Conservation (phyloP, 2,888 invertebrate species). For the Epinotia demarniana region DNA sequence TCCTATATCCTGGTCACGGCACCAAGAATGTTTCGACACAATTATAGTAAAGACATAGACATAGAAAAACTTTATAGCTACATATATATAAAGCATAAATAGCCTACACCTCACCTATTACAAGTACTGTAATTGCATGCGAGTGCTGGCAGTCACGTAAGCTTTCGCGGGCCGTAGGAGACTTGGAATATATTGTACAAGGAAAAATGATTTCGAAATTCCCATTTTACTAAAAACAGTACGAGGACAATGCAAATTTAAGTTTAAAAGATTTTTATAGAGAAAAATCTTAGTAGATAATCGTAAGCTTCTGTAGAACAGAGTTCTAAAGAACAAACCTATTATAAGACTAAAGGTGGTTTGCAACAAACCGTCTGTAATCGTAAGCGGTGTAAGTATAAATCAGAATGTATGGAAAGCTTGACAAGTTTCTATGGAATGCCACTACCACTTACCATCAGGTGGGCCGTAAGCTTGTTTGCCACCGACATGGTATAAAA, state of each 20-base stretch:
- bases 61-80: no score
- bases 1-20: background rate
- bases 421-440: no score
- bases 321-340: background rate
- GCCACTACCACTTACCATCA: no score
- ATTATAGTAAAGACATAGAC: no score
- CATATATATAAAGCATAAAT: no score
- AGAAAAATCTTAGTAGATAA: no score
- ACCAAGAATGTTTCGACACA: background rate
- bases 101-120: background rate
- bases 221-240: background rate
- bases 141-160: constrained; percentile 31
- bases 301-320: background rate
- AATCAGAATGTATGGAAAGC: no score
- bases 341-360: background rate
- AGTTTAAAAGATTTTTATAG: no score
- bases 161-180: constrained; percentile 4
- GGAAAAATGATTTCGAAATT: background rate
- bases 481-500: no score
- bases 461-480: no score
- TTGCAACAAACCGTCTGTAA: no score
- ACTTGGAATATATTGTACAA: background rate
- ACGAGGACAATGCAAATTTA: background rate
- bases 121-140: constrained; percentile 1
- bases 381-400: no score